Evolutionary conservation across 2,888 invertebrate species (phyloP).

Genomic region (Crocallis elinguaria): DNA sequence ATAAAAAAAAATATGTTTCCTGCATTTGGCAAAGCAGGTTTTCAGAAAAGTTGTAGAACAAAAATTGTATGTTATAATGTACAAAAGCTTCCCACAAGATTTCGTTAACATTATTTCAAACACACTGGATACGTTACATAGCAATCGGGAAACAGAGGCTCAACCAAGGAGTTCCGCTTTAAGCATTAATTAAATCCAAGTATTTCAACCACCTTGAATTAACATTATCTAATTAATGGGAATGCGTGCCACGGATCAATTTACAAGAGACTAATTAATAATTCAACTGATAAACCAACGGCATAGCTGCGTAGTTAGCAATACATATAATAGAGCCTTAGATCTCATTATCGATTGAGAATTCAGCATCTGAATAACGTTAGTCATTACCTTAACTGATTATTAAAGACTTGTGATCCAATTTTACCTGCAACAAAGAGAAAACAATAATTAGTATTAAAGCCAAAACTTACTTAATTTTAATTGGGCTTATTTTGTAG

Average conservation of each 20-base stretch:
- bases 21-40: too few species aligned
- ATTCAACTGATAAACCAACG: constrained; percentile 37
- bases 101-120: too few species aligned
- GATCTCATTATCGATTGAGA: constrained; percentile 23
- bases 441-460: constrained; percentile 1
- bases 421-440: constrained; percentile 48
- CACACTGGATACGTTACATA: too few species aligned
- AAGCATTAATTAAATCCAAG: constrained; percentile 9
- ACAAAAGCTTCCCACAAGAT: too few species aligned
- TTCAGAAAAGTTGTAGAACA: too few species aligned
- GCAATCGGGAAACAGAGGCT: too few species aligned
- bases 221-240: constrained; percentile 27
- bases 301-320: constrained; percentile 28
- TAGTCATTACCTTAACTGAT: too few species aligned
- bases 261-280: constrained; percentile 36
- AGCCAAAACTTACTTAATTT: too few species aligned
- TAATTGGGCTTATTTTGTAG: too few species aligned
- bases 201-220: constrained; percentile 16
- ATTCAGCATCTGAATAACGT: constrained; percentile 9
- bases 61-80: too few species aligned
- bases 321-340: constrained; percentile 16
- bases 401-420: not conserved
- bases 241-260: constrained; percentile 17
- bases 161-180: too few species aligned
- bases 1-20: not conserved